Percentiles rank a stretch among this genome's conserved stretches.
These are phyloP conservation scores for Ariolimax columbianus DNA, from an alignment of 2,888 invertebrate species.

Conservation along the genomic window DNA sequence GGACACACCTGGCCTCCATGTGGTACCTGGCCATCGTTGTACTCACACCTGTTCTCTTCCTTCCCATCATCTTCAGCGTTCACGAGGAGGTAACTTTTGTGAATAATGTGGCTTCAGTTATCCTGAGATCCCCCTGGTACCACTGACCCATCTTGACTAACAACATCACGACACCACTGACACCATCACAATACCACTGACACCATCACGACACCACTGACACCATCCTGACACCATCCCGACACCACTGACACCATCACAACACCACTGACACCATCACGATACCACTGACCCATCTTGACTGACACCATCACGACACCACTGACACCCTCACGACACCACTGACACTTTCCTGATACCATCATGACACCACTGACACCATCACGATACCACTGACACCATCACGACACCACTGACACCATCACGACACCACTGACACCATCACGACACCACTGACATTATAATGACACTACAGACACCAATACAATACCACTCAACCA, in stretches of 20 bases:
- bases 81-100: background rate
- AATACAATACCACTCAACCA: too few species aligned
- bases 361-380: background rate
- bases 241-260: background rate
- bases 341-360: background rate
- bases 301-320: too few species aligned
- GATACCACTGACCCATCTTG: background rate
- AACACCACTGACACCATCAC: background rate
- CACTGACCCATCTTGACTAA: background rate
- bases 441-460: too few species aligned
- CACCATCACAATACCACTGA: background rate
- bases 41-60: background rate
- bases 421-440: too few species aligned
- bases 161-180: background rate
- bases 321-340: background rate
- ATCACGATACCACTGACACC: background rate
- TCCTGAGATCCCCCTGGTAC: too few species aligned
- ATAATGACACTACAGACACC: too few species aligned
- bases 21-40: constrained; percentile 34
- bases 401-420: background rate
- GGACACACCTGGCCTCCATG: constrained; percentile 16
- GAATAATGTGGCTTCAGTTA: too few species aligned
- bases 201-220: background rate
- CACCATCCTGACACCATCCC: background rate
- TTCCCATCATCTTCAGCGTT: constrained; percentile 6